Evolutionary conservation across 2,888 invertebrate species (phyloP), one percentile per base, ranked within the genome.

Genomic region (Hypomecis punctinalis): DNA sequence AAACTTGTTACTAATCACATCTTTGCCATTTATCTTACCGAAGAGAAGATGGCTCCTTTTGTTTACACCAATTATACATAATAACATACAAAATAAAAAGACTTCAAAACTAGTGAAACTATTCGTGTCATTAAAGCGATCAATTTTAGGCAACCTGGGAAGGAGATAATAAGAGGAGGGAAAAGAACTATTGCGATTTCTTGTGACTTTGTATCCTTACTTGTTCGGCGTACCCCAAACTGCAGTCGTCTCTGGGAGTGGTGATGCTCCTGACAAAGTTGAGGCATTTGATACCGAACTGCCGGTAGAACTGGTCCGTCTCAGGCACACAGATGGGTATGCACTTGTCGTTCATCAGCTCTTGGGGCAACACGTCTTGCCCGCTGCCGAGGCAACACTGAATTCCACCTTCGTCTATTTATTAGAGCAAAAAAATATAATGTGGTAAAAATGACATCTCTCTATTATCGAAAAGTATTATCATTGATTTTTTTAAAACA

Each of bases 211-310:
- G 11, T 45, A 0, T 11, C 40, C 59, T 71, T 74, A 94, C 94
- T 90, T 94, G 95, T 73, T 95, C 93, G 4, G 94, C 94, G 68
- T 94, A 88, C 0, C 94, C 94, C 45, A 94, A 81, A 55, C 88
- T 91, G 75, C 94, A 94, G 67, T 94, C 94, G 33, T 94, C 91
- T 60, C 93, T 83, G 0, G 94, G 93, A 0, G 94, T 90, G 0
- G 94, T 94, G 73, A 94, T 89, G 46, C 94, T 94, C 58, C 95
- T 86, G 0, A 95, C 94, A 68, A 94, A 94, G 79, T 94, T 94
- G 70, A 95, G 89, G 74, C 95, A 95, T 10, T 83, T 85, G 63
- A 94, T 85, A 0, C 91, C 90, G 58, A 90, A 79, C n/a, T 84
- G 71, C 5, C 85, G 75, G 75, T 94, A 94, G 75, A 94, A 94